Base-by-base conservation (phyloP, 2,797 vertebrate species). In the Chromobotia macracanthus region DNA sequence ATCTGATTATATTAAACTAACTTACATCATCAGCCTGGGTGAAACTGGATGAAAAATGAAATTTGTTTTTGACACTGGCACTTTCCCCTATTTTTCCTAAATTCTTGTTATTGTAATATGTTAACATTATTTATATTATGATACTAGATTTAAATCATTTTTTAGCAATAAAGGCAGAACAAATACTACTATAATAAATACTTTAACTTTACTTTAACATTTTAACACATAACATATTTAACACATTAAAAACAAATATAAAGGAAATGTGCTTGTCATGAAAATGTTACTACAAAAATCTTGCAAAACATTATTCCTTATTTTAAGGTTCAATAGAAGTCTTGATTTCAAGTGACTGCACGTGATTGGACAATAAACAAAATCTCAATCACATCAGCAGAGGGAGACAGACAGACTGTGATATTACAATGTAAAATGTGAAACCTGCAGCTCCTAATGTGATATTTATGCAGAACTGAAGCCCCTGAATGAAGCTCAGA, bases 381-480 rank as follows among this genome's bases (percentile, higher is more conserved):
- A n/a, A n/a, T n/a, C n/a, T n/a, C n/a, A n/a, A n/a, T n/a, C n/a
- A 18, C 7, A 50, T 50, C 46, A 31, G 66, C 23, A 44, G 41
- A 44, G 41, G 12, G 15, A 60, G 60, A 15, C 28, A 21, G 60
- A 31, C 0, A 55, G 21, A n/a, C 12, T 10, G 13, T 15, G 18
- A 46, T 18, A 16, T 28, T 15, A 31, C 46, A 23, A 46, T 11
- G 7, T 31, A 3, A 41, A 3, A 53, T 21, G 13, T n/a, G 19
- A n/a, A 51, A 46, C 56, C 19, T 56, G 51, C 69, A 55, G 68
- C n/a, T n/a, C n/a, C n/a, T n/a, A n/a, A n/a, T 16, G 68, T 18
- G 68, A 55, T 70, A 55, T 55, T 53, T 55, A 70, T 70, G 68
- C 51, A 72, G 69, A 11, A 38, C 12, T 1, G 3, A 71, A 41